Base-by-base conservation (phyloP, 2,888 invertebrate genomes). In the Hyles lineata region DNA sequence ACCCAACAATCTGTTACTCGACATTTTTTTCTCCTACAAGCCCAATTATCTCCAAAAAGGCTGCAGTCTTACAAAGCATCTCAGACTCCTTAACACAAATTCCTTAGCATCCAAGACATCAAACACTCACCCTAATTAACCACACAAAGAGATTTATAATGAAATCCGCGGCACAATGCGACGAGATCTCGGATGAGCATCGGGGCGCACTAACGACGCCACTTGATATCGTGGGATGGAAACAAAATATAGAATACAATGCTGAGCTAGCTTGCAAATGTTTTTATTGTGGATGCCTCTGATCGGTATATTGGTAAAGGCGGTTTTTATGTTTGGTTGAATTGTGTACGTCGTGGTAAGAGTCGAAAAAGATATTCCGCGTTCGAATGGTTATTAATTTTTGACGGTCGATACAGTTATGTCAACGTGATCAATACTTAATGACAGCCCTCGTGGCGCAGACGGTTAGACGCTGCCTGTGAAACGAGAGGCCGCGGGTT, bases 151-250 rank as follows among this genome's bases (percentile, higher is more conserved):
- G 43, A 67, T 21, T 2, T 23, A 15, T 50, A 67, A 67, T 43
- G 43, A 35, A 63, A 63, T 63, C 63, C 23, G 17, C 1, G 19
- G 55, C 5, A 50, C 23, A 23, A 67, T 50, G 67, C 23, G 19
- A 50, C 35, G 11, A 11, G 67, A 67, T 67, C 67, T 67, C 67
- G 67, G 21, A 25, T 6, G 67, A 67, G 17, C 43, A 67, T 43
- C 67, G 67, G 21, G 11, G 17, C 67, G 67, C 50, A 67, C 50
- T 67, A 67, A 67, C 67, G 50, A 67, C 50, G n/a, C 67, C 67
- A 67, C 67, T 67, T 67, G 67, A 63, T 63, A 63, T 43, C 2
- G 67, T 2, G 21, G 15, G 7, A 25, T 60, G 23, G 50, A 43
- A 67, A 67, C 67, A 67, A 67, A 67, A 21, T 43, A 43, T 17